Percentiles rank a stretch among this genome's conserved stretches.
Evolutionary conservation across 2,113 vertebrate species (phyloP).

Genomic region (Platycercus adscitus): DNA sequence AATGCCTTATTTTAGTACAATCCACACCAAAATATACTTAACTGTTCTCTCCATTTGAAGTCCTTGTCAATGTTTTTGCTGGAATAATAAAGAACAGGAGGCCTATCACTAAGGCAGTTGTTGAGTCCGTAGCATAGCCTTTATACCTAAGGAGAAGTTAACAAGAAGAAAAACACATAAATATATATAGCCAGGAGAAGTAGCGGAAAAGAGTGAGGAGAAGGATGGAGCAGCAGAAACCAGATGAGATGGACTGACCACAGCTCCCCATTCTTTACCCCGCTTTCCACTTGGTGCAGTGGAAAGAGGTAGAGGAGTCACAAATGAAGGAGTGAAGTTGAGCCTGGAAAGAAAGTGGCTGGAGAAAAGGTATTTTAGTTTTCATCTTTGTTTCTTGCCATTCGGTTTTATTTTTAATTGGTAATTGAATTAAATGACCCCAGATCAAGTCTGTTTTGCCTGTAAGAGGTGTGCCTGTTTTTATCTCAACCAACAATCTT

Average conservation of each 20-base stretch:
- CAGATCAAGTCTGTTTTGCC: background rate
- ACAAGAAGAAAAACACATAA: background rate
- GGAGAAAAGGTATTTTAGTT: background rate
- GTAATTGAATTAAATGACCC: background rate
- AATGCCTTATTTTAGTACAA: background rate
- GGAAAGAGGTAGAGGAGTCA: background rate
- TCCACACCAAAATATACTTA: slow-evolving; percentile 69
- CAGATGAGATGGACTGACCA: background rate
- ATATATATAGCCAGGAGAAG: background rate
- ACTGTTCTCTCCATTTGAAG: slow-evolving; percentile 77
- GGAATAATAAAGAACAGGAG: slow-evolving; percentile 90
- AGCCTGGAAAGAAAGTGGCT: background rate
- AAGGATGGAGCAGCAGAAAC: background rate
- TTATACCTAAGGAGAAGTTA: slow-evolving; percentile 73
- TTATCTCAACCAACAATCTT: background rate
- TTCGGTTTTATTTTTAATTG: background rate
- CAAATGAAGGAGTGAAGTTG: background rate
- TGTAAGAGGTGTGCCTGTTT: background rate
- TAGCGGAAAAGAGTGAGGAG: background rate
- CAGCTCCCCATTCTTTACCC: background rate
- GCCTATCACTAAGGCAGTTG: slow-evolving; percentile 86
- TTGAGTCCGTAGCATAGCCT: slow-evolving; percentile 86
- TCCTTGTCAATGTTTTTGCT: slow-evolving; percentile 74
- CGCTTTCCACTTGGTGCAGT: rapidly evolving
- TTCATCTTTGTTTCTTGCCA: background rate